Evolutionary conservation across 2,888 invertebrate genomes (phyloP), one percentile per base, ranked within the genome.

Genomic region (Helobdella robusta): DNA sequence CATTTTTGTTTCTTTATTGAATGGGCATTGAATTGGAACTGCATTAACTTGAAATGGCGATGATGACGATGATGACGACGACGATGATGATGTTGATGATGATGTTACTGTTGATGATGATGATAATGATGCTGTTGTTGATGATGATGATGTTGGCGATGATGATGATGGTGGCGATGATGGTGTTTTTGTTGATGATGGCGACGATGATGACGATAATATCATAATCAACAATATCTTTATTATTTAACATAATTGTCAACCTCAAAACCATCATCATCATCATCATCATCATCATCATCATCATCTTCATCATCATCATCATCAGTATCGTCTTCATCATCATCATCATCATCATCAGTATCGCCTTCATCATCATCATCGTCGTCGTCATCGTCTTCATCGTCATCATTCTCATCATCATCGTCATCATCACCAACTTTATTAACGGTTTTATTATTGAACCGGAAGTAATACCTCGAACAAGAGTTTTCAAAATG

Each of bases 101-200:
- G 40, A 60, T 60, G 40, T 35, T 30, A 28, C 32, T 50, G 40
- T 35, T 20, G 40, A 60, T 30, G 40, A 60, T n/a, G 40, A 62
- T 56, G 48, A 62, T 28, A 32, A 62, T 62, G 48, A 61, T 61
- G 48, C 44, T 61, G 48, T 48, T 61, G 48, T 48, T 61, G 48
- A 61, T 54, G 48, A 61, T 54, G 48, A 61, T 54, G 48, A 61
- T 54, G 48, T 48, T 54, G 48, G 46, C 20, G 48, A 61, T 54
- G 48, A 61, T 61, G 48, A 61, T 61, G 48, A 61, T 61, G 48
- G 46, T 48, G 48, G 46, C 46, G 48, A 61, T 48, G 48, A 61
- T 50, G 61, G 46, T 48, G 5, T 48, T 61, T 40, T 23, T 61
- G 25, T 23, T 48, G 54, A 61, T 61, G 25, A 61, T 61, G 54